These are phyloP conservation scores for Cyphomyrus plagiostoma DNA, from an alignment of 2,113 vertebrate species.

Conservation along the genomic window DNA sequence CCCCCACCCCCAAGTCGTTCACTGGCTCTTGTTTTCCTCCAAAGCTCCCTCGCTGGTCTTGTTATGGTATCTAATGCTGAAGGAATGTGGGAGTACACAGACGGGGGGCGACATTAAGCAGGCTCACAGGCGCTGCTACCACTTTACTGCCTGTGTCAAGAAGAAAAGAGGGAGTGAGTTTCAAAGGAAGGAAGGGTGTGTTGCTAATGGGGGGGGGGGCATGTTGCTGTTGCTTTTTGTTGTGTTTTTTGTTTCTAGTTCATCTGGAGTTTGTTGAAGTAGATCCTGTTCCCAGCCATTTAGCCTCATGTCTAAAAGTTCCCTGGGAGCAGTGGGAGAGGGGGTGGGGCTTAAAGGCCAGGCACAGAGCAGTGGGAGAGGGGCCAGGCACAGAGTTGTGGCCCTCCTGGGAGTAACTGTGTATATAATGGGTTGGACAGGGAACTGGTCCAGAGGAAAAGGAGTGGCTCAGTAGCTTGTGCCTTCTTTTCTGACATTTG, in stretches of 20 bases:
- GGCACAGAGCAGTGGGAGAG: slow-evolving; percentile 30
- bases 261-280: not conserved
- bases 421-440: slow-evolving; percentile 14
- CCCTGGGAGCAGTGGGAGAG: slow-evolving; percentile 20
- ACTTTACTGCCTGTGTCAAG: not conserved
- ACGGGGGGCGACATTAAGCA: not conserved
- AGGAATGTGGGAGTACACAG: slow-evolving; percentile 16
- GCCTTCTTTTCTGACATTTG: slow-evolving; percentile 14
- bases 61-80: slow-evolving; percentile 5
- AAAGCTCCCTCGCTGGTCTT: not conserved
- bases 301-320: slow-evolving; percentile 25
- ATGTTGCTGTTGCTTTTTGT: not conserved
- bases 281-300: not conserved
- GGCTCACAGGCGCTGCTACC: not conserved
- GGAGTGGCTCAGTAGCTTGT: not conserved
- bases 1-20: not conserved
- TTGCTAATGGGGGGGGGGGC: not conserved
- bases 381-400: slow-evolving; percentile 35
- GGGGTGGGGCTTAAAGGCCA: slow-evolving; percentile 25
- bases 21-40: not conserved
- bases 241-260: not conserved
- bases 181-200: not conserved
- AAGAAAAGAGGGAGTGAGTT: not conserved
- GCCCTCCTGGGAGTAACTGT: slow-evolving; percentile 32
- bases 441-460: slow-evolving; percentile 16